These are phyloP conservation scores for Alca torda DNA, from an alignment of 2,797 vertebrate species.

Conservation along the genomic window DNA sequence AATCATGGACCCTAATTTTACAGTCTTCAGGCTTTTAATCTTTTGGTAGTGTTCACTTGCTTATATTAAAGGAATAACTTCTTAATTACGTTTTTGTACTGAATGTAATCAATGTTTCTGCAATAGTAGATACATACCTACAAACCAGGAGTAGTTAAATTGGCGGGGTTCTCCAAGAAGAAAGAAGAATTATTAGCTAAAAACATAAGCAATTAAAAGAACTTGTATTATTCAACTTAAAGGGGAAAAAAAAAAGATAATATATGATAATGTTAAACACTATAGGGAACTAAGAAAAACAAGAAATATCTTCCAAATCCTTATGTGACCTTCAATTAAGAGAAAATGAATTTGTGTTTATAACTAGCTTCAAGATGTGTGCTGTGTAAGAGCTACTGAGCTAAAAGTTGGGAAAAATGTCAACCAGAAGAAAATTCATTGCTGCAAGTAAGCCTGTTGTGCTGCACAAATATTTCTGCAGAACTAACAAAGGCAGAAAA, in stretches of 20 bases:
- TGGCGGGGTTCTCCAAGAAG: background rate
- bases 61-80: background rate
- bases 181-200: background rate
- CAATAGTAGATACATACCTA: background rate
- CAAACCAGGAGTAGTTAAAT: background rate
- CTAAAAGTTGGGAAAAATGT: background rate
- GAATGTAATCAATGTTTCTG: slow-evolving; percentile 35
- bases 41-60: background rate
- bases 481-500: background rate
- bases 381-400: background rate
- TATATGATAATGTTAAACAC: background rate
- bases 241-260: background rate
- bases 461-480: background rate
- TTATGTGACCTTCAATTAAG: background rate
- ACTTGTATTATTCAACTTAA: background rate
- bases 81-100: background rate
- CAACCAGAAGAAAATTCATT: background rate
- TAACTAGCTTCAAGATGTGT: background rate
- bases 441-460: background rate
- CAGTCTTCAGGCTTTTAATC: slow-evolving; percentile 34
- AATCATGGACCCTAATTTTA: slow-evolving; percentile 22
- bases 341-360: background rate
- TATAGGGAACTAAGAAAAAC: background rate
- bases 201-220: background rate
- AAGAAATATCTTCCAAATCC: background rate